phyloP scores from a whole-genome alignment of 2,888 invertebrate species.

The Agriotes lineatus region DNA sequence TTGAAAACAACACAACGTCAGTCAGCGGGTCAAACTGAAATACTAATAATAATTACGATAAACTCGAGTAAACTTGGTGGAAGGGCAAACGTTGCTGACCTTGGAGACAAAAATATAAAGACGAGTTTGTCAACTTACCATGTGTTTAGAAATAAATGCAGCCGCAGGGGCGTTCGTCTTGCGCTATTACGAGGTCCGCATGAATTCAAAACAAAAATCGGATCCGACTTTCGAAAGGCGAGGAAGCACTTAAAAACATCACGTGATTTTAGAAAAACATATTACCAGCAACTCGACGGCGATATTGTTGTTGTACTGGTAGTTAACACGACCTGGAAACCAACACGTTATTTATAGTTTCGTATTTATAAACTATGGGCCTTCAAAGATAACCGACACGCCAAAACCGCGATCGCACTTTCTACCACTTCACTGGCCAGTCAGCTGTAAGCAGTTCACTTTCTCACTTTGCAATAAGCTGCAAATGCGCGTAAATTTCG shows the following conservation, averaged over 20 bases:
- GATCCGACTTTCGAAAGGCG: slow-evolving; percentile 22
- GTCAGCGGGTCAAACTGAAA: slow-evolving; percentile 44
- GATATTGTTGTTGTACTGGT: slow-evolving; percentile 17
- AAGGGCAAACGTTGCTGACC: slow-evolving; percentile 46
- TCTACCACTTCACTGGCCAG: slow-evolving; percentile 18
- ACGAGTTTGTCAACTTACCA: slow-evolving; percentile 47
- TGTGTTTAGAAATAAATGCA: slow-evolving; percentile 45
- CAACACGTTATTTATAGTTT: slow-evolving; percentile 26
- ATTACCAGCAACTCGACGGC: slow-evolving; percentile 18
- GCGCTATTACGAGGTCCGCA: slow-evolving; percentile 21
- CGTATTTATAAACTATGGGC: slow-evolving; percentile 25
- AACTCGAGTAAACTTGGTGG: slow-evolving; percentile 44
- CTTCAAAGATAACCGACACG: slow-evolving; percentile 24
- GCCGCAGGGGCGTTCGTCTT: slow-evolving; percentile 38
- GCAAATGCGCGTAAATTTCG: slow-evolving; percentile 12
- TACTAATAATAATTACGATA: slow-evolving; percentile 43
- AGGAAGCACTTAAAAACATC: slow-evolving; percentile 36
- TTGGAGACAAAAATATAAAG: slow-evolving; percentile 47
- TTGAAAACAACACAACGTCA: slow-evolving; percentile 44
- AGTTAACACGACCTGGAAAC: slow-evolving; percentile 30
- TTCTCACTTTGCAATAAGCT: slow-evolving; percentile 27
- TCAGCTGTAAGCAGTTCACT: slow-evolving; percentile 14
- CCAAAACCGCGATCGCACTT: slow-evolving; percentile 32
- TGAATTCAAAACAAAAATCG: slow-evolving; percentile 22
- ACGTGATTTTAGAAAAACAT: slow-evolving; percentile 38